A percentile compares a stretch with the other conserved stretches of the same genome.
Evolutionary conservation across 1,140 invertebrate species (phyloP).

Genomic region (Heliothis subflexa): DNA sequence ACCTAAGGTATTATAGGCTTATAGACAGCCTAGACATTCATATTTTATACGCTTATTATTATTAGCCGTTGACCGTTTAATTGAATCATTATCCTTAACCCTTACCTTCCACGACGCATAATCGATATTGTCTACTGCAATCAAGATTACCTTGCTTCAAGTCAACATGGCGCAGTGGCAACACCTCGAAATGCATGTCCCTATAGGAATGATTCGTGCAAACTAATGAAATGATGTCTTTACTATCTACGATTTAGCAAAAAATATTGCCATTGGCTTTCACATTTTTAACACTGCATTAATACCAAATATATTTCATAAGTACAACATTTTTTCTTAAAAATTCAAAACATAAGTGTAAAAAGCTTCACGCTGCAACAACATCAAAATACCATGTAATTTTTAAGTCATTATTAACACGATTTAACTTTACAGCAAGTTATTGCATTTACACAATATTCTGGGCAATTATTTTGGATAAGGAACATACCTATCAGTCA

Average conservation of each 20-base stretch:
- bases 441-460: constrained; percentile 51
- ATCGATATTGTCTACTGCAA: constrained; percentile 4
- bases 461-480: constrained; percentile 44
- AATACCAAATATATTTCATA: constrained; percentile 46
- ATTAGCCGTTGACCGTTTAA: neutral
- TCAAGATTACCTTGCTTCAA: neutral
- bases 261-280: constrained; percentile 60
- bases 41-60: neutral
- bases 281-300: constrained; percentile 51
- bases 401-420: constrained; percentile 32
- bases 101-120: constrained; percentile 15
- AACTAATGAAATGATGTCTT: constrained; percentile 82
- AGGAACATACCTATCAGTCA: constrained; percentile 65
- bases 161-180: constrained; percentile 18
- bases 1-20: too few relatives aligned
- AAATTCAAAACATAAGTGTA: constrained; percentile 38
- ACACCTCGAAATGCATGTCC: constrained; percentile 57
- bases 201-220: constrained; percentile 85
- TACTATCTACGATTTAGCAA: constrained; percentile 58
- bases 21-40: too few relatives aligned
- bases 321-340: constrained; percentile 42
- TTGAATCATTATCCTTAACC: constrained; percentile 25
- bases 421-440: constrained; percentile 41
- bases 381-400: constrained; percentile 48
- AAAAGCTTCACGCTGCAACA: constrained; percentile 44